Conservation (phyloP, 2,888 invertebrate genomes). For the Drosophila meridiana region DNA sequence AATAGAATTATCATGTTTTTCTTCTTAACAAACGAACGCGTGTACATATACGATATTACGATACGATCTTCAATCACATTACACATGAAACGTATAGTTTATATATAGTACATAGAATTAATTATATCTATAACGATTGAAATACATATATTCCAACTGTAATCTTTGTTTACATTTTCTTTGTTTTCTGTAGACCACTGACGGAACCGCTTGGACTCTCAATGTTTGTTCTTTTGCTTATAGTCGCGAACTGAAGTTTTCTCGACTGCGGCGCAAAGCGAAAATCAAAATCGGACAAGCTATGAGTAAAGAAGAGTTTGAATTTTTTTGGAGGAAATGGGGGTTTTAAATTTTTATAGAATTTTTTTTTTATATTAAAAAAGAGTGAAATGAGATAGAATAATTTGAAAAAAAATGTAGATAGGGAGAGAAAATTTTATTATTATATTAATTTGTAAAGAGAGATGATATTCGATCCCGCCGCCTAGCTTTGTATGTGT, state of each 20-base stretch:
- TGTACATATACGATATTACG: too few species aligned
- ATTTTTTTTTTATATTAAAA: too few species aligned
- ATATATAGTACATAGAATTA: not conserved
- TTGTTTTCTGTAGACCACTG: not conserved
- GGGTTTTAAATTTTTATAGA: too few species aligned
- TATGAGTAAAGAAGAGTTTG: too few species aligned
- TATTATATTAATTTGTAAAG: too few species aligned
- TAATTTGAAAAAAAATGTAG: too few species aligned
- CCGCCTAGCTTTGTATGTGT: not conserved
- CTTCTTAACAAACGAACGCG: too few species aligned
- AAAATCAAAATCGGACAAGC: not conserved
- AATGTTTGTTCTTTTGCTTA: not conserved
- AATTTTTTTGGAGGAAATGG: too few species aligned
- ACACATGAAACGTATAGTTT: not conserved
- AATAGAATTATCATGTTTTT: not conserved
- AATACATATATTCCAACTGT: not conserved
- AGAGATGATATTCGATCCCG: constrained; percentile 5
- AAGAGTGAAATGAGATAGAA: too few species aligned
- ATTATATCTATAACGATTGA: not conserved
- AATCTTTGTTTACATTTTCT: not conserved
- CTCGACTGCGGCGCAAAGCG: not conserved
- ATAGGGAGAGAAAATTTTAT: too few species aligned
- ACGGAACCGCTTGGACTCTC: not conserved
- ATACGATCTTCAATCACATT: not conserved
- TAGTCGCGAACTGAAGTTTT: constrained; percentile 16